Evolutionary conservation across 2,797 vertebrate species (phyloP).

Genomic region (Luscinia luscinia): DNA sequence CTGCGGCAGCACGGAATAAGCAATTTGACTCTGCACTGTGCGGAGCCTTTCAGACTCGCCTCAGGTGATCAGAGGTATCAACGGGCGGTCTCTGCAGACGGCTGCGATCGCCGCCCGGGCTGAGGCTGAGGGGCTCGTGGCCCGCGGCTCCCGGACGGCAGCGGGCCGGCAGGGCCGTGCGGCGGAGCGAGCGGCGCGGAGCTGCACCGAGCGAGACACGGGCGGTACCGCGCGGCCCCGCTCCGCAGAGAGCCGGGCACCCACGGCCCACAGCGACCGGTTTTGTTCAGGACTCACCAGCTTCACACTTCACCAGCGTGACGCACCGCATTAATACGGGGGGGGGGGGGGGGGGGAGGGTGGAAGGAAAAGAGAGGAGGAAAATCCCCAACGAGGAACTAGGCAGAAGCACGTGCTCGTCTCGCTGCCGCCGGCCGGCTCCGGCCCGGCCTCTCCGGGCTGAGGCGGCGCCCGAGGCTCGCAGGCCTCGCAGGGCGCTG

Average conservation of each 20-base stretch:
- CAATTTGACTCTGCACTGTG: neutral
- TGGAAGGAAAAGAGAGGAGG: neutral
- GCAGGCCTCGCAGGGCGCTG: neutral
- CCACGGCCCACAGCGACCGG: fast-evolving
- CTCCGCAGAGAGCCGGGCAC: neutral
- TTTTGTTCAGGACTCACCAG: neutral
- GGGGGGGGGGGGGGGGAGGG: fast-evolving
- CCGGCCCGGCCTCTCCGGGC: fast-evolving
- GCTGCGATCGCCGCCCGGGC: neutral
- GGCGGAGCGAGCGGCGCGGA: neutral
- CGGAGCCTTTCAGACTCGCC: neutral
- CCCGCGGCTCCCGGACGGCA: too few species aligned
- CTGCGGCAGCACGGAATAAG: neutral
- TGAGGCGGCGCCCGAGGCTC: too few species aligned
- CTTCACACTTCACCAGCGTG: neutral
- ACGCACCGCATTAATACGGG: fast-evolving
- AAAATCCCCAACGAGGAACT: neutral
- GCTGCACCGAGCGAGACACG: too few species aligned
- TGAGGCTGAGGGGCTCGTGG: fast-evolving
- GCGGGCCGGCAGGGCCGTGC: neutral
- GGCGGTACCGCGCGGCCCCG: fast-evolving
- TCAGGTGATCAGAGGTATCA: neutral
- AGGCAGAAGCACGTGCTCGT: neutral
- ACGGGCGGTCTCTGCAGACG: neutral
- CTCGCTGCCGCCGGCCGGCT: neutral